A percentile compares a stretch with the other conserved stretches of the same genome.
Conservation (phyloP, 2,888 invertebrate genomes). For the Meghimatium bilineatum region DNA sequence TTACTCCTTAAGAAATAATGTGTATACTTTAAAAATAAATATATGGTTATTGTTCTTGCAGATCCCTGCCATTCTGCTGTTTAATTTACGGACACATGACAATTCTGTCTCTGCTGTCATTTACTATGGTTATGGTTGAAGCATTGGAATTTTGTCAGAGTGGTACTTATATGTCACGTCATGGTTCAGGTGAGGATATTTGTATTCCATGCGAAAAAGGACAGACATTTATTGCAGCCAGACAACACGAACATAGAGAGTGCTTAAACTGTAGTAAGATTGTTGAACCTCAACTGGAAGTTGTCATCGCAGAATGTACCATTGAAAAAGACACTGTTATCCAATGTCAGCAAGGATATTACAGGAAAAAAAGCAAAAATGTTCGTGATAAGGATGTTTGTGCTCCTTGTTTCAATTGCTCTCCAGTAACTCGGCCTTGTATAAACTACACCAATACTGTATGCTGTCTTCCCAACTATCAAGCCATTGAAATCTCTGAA, state of each 20-base stretch:
- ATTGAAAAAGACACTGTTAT: not conserved
- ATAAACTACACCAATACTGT: not conserved
- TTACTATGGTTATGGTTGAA: not conserved
- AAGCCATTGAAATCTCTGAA: not conserved
- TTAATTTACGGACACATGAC: no score
- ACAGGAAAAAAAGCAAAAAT: constrained; percentile 1
- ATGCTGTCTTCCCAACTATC: constrained; percentile 2
- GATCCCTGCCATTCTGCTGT: no score
- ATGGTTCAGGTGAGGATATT: constrained; percentile 3
- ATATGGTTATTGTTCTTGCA: no score
- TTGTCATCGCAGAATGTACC: not conserved
- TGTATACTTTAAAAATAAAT: no score
- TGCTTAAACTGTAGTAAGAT: not conserved
- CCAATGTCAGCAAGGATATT: not conserved
- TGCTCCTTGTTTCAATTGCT: not conserved
- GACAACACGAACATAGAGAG: not conserved
- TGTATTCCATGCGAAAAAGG: not conserved
- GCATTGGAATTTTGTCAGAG: not conserved
- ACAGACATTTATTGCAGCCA: not conserved
- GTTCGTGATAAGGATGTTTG: not conserved
- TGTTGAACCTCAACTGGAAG: not conserved
- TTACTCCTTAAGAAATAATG: no score
- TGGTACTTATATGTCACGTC: constrained; percentile 9
- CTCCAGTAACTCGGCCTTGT: not conserved
- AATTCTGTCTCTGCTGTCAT: not conserved